Base-by-base conservation (phyloP, 1,140 invertebrate species). In the Grapholita molesta region DNA sequence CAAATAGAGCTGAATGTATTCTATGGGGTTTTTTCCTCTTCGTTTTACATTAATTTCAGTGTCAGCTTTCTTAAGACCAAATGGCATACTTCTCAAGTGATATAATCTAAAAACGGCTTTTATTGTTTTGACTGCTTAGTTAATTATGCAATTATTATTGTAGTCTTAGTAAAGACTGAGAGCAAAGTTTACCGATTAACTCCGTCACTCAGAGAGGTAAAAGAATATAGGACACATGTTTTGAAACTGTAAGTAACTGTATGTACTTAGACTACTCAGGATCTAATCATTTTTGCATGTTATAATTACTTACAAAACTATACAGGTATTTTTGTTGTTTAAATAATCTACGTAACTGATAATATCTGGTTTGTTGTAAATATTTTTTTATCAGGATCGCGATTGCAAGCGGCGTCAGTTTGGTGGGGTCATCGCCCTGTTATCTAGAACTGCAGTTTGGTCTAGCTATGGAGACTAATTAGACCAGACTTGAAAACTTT, bases 361-460 rank as follows among this genome's bases (percentile, higher is more conserved):
- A 5, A 42, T 42, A 42, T 42, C 38, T 42, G 38, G 38, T 42
- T 42, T 42, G n/a, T 15, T 12, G 38, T n/a, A 42, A 42, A 42
- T 42, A n/a, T 38, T 33, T 65, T 28, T 24, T 42, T 48, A 48
- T 42, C 35, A 66, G 21, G 3, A 38, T 66, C 48, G 8, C 23
- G 67, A 68, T 68, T 57, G 33, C 23, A 55, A n/a, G 9, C n/a
- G 30, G 30, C 69, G 33, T 48, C 64, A 48, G 32, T 67, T 64
- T 70, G 11, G 69, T 55, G 33, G 53, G 68, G 15, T 70, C 69
- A 64, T 18, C 30, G 65, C 6, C 53, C 69, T 12, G 15, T 67
- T 67, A 70, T 70, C 69, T 61, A 24, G n/a, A 23, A 28, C 9
- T 55, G 48, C 48, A 53, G 5, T 23, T 5, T 21, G 7, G 48